A percentile compares a stretch with the other conserved stretches of the same genome.
Evolutionary conservation across 2,113 vertebrate species (phyloP).

Genomic region (Labeo catla): DNA sequence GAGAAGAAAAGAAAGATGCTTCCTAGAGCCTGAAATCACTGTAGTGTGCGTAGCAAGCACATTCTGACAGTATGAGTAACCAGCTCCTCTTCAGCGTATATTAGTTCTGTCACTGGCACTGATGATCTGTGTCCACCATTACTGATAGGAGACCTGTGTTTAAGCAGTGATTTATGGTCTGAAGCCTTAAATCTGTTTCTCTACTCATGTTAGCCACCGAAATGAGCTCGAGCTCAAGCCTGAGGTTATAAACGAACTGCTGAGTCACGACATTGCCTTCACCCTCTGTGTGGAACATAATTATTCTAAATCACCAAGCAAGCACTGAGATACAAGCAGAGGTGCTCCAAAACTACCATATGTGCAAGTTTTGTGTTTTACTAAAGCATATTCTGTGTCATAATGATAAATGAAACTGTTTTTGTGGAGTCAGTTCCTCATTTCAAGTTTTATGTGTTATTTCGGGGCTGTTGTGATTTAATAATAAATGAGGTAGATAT

Average conservation of each 20-base stretch:
- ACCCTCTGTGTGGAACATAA: background rate
- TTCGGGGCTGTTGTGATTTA: slow-evolving; percentile 7
- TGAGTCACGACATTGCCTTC: background rate
- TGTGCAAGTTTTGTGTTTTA: background rate
- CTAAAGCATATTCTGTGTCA: background rate
- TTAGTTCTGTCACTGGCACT: slow-evolving; percentile 22
- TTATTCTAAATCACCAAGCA: background rate
- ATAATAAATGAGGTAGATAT: slow-evolving; percentile 34
- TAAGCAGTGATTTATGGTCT: slow-evolving; percentile 10
- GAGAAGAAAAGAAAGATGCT: background rate
- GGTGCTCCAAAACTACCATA: background rate
- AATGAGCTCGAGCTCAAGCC: background rate
- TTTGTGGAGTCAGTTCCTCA: background rate
- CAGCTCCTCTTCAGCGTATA: slow-evolving; percentile 1
- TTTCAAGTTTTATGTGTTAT: background rate
- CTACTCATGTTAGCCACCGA: background rate
- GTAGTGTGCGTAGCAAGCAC: slow-evolving; percentile 12
- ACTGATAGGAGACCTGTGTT: background rate
- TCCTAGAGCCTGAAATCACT: slow-evolving; percentile 13
- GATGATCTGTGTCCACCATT: slow-evolving; percentile 29
- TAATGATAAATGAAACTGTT: background rate
- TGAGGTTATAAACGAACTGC: background rate
- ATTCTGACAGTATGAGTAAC: slow-evolving; percentile 9
- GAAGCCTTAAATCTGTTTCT: background rate
- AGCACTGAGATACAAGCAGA: background rate